Base-by-base conservation (phyloP, 1,140 invertebrate species). In the Psilanteris sp. region DNA sequence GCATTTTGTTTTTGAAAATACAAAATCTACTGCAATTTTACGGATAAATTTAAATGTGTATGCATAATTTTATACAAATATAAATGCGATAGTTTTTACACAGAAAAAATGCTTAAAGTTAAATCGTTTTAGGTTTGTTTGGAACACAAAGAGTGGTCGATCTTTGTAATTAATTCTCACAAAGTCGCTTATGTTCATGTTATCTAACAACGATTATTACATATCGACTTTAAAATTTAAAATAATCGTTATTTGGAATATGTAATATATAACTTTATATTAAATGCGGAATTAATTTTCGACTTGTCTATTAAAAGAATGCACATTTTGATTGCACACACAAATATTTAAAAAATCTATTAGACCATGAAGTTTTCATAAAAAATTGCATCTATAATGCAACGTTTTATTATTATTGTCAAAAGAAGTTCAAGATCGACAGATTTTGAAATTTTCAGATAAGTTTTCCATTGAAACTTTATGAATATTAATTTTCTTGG, bases 121-220 rank as follows among this genome's bases (percentile, higher is more conserved):
- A 7, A 11, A 7, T 16, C 32, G 3, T 6, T 20, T 27, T 3
- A 8, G 18, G 2, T 20, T 20, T 20, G 18, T 8, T 32, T 16
- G 20, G 62, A 66, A 66, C 62, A 66, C 62, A 66, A 66, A 66
- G 26, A 66, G 62, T 66, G 62, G 62, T 41, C 7, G 15, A 29
- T 27, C 22, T 39, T 54, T n/a, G 4, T 27, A 41, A 55, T 55
- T 55, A 55, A 55, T 55, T 55, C 52, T 55, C 52, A 55, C 52
- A 55, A 31, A 29, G 14, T 41, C 24, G 50, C 50, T 26, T 8
- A 8, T 7, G 24, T 8, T 3, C 4, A 26, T n/a, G n/a, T n/a
- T n/a, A n/a, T n/a, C n/a, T n/a, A n/a, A n/a, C n/a, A n/a, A n/a
- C n/a, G n/a, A n/a, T n/a, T n/a, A n/a, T n/a, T n/a, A n/a, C n/a